Evolutionary conservation across 2,113 vertebrate genomes (phyloP).

Genomic region (Phaethon lepturus): DNA sequence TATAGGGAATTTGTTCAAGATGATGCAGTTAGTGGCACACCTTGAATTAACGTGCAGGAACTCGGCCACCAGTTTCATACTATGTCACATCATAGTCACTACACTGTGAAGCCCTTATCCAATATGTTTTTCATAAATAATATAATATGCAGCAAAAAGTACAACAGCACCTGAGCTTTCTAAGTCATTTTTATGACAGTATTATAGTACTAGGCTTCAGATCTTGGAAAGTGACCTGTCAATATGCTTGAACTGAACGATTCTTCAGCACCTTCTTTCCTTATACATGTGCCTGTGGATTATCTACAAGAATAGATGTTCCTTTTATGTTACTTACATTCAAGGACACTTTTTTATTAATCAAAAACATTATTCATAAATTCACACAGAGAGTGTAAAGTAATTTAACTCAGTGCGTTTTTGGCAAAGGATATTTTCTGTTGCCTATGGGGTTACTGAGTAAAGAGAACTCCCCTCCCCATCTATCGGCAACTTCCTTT

Average conservation of each 20-base stretch:
- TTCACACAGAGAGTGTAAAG: not conserved
- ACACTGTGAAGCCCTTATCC: not conserved
- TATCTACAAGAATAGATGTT: not conserved
- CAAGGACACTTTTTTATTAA: not conserved
- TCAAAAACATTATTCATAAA: not conserved
- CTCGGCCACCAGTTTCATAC: not conserved
- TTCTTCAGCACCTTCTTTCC: not conserved
- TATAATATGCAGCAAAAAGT: not conserved
- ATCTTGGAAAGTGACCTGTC: not conserved
- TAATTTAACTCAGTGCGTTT: not conserved
- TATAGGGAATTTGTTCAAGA: not conserved
- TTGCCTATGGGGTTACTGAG: not conserved
- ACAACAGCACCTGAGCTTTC: not conserved
- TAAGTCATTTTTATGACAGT: not conserved
- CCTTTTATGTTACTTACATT: not conserved
- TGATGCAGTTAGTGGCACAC: not conserved
- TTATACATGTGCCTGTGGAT: not conserved
- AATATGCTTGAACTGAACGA: not conserved
- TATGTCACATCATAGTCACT: not conserved
- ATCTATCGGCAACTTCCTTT: not conserved
- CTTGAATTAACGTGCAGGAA: not conserved
- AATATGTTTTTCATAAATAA: not conserved
- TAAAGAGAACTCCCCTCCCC: not conserved
- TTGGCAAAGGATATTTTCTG: not conserved
- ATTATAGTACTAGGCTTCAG: not conserved